These are phyloP conservation scores for Prietella phreatophila DNA, from an alignment of 2,113 vertebrate species.

Conservation along the genomic window DNA sequence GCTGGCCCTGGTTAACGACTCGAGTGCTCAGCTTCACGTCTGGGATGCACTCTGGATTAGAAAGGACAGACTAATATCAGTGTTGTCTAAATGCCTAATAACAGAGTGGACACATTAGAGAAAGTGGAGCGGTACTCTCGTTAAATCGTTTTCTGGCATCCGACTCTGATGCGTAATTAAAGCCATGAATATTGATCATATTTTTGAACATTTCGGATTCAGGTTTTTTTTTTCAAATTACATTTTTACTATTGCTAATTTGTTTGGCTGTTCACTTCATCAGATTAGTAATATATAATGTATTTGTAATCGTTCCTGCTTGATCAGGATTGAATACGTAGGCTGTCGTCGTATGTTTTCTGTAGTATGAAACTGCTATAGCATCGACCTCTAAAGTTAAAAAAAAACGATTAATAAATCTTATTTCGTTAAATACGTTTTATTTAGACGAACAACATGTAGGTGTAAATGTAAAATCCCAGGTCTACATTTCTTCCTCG, in stretches of 20 bases:
- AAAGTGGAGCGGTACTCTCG: slow-evolving; percentile 28
- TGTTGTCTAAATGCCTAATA: slow-evolving; percentile 65
- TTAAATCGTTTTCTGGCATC: slow-evolving; percentile 1
- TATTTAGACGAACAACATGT: not conserved
- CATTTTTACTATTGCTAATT: not conserved
- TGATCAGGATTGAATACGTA: not conserved
- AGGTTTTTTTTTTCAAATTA: too few relatives aligned
- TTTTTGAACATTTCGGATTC: not conserved
- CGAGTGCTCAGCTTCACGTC: slow-evolving; percentile 61
- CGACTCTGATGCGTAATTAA: not conserved
- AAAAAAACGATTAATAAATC: not conserved
- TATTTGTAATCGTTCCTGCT: not conserved
- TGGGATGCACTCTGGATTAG: slow-evolving; percentile 66
- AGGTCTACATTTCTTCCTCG: too few relatives aligned
- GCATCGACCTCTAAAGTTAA: not conserved
- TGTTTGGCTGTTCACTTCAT: not conserved
- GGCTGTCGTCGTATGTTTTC: not conserved
- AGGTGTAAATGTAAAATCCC: not conserved
- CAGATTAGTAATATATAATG: not conserved
- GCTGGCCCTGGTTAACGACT: slow-evolving; percentile 63
- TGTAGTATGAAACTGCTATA: not conserved
- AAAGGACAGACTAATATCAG: slow-evolving; percentile 67
- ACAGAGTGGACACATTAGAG: slow-evolving; percentile 59
- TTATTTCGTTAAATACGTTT: not conserved
- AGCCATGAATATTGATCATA: not conserved